Base-by-base conservation (phyloP, 2,113 vertebrate species). In the Taurulus bubalis region DNA sequence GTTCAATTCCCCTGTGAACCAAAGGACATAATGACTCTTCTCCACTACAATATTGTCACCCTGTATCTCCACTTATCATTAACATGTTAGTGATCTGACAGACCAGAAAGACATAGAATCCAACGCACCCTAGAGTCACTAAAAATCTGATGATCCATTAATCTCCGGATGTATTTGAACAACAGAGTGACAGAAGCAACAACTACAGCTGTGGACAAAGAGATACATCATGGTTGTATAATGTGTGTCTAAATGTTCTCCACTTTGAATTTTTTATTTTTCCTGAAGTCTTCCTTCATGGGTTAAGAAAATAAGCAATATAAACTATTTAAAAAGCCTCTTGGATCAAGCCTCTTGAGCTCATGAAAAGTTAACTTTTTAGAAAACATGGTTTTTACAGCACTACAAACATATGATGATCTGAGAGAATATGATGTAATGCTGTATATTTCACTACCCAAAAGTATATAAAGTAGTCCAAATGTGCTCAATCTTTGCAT, bases 161-260 rank as follows among this genome's bases (percentile, higher is more conserved):
- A 26, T n/a, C 16, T 69, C 42, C 49, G 45, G 45, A 69, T n/a
- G 8, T n/a, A 55, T n/a, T 56, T n/a, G 22, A 36, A 24, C 14
- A 38, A 26, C 22, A 55, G 16, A 58, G n/a, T 12, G 4, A 59
- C 30, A 62, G 38, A 42, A 59, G 38, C 18, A 1, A 42, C 40
- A 12, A 42, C 30, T 18, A 47, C 20, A 38, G 28, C 53, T 18
- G 26, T 24, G 3, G 42, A 49, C 16, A 12, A 3, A 58, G 40
- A 28, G 36, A 45, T 38, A 72, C 49, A 59, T 58, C 28, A 12
- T 24, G 32, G 38, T 60, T 80, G 71, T 45, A 71, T 49, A 45
- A 30, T 34, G 15, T 32, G 4, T 32, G 30, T 32, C 30, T 32
- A 22, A 22, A 51, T 22, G 2, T 22, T 51, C 49, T 9, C 12